Evolutionary conservation across 2,888 invertebrate species (phyloP), one percentile per base, ranked within the genome.

Genomic region (Seladonia tumulorum): DNA sequence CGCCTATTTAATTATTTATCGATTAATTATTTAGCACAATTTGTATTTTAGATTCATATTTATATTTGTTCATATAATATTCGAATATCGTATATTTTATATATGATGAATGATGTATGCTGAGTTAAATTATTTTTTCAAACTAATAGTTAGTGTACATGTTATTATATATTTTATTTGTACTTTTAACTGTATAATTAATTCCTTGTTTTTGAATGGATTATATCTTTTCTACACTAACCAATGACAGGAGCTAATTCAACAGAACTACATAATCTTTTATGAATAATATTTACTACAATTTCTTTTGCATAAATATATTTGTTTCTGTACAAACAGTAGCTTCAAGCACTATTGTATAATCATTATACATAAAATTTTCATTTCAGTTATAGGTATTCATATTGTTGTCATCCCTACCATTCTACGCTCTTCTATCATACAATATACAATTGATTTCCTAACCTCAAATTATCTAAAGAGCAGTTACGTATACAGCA

Each of bases 381-480:
- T 57, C 5, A n/a, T 57, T 71, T n/a, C 0, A 18, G 39, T 42
- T 66, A 66, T 16, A 66, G 8, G 8, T 35, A 68, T 60, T 39
- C 45, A 25, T 66, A 25, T 45, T 45, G 14, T 42, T 72, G 25
- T 49, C 68, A 83, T 73, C 57, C 73, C 73, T 49, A 74, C 47
- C 47, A 82, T 73, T 12, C 5, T 47, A 25, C 66, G 1, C 22
- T 66, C 16, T 12, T 49, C 29, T 49, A n/a, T 47, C 42, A 42
- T 5, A 35, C 57, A 18, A 63, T 45, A 63, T 39, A 70, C 49
- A 83, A 83, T 49, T 73, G 72, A 60, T 77, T 53, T 74, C 83
- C 35, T 84, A 84, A 84, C 84, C 84, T 84, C 16, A 71, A 68
- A 78, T 74, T 47, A 49, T 60, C 72, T 49, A 83, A 5, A n/a